A percentile compares a stretch with the other conserved stretches of the same genome.
Conservation (phyloP, 2,113 vertebrate species). For the Perca schrenkii region DNA sequence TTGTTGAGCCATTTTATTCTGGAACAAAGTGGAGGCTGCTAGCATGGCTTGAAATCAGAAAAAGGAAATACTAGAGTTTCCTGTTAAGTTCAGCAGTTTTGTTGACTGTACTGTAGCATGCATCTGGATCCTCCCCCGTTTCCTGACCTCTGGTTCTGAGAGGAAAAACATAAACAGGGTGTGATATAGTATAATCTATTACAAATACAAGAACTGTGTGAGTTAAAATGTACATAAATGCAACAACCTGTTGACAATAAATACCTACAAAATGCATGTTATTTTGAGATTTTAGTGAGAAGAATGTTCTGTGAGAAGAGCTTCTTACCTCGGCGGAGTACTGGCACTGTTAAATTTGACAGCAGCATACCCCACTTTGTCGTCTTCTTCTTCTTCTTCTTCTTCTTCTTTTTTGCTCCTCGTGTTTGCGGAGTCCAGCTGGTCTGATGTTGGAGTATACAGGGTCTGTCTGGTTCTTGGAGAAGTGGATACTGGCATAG, state of each 20-base stretch:
- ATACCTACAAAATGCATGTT: not conserved
- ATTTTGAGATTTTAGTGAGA: not conserved
- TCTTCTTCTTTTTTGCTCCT: not conserved
- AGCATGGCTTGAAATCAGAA: not conserved
- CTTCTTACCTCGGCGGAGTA: not conserved
- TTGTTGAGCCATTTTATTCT: not conserved
- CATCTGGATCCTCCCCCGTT: not conserved
- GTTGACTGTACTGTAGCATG: constrained; percentile 24
- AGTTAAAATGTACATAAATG: not conserved
- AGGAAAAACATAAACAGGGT: not conserved
- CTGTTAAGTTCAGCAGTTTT: not conserved
- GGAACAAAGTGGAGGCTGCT: not conserved
- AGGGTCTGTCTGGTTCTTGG: not conserved
- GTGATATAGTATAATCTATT: not conserved
- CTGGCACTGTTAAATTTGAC: not conserved
- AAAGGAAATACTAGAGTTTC: not conserved
- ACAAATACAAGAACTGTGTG: not conserved
- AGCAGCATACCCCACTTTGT: not conserved
- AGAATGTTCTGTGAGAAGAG: not conserved
- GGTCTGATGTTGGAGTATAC: constrained; percentile 13
- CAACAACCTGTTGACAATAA: not conserved
- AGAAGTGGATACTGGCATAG: constrained; percentile 2
- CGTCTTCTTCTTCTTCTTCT: not conserved
- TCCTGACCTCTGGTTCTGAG: not conserved
- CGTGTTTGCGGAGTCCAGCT: not conserved